Percentiles rank a stretch among this genome's conserved stretches.
phyloP scores from a whole-genome alignment of 1,140 invertebrate genomes.

The Pogonomyrmex barbatus region DNA sequence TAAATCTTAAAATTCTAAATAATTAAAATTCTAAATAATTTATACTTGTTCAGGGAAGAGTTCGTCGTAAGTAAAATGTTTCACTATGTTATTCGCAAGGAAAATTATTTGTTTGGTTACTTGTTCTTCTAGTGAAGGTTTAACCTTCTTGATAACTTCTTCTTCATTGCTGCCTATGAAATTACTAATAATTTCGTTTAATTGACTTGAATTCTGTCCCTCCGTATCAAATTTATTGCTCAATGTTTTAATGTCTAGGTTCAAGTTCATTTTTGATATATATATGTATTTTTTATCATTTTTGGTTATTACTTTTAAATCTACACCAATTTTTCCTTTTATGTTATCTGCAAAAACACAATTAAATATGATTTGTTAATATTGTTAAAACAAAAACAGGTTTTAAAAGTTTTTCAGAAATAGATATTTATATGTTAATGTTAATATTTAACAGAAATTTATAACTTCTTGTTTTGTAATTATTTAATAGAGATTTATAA shows the following conservation, averaged over 20 bases:
- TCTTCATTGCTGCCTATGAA: constrained; percentile 67
- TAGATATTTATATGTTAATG: too few relatives aligned
- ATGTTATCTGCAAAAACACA: constrained; percentile 71
- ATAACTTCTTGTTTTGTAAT: too few relatives aligned
- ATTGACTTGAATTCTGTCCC: constrained; percentile 55
- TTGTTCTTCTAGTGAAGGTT: constrained; percentile 76
- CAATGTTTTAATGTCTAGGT: constrained; percentile 74
- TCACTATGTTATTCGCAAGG: constrained; percentile 77
- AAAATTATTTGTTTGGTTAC: constrained; percentile 74
- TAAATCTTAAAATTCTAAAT: not conserved
- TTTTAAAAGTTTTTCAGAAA: not conserved
- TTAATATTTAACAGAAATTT: too few relatives aligned
- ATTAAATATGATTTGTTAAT: not conserved
- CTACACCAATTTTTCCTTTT: constrained; percentile 36
- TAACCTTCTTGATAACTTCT: constrained; percentile 76
- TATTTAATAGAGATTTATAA: too few relatives aligned
- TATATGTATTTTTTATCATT: constrained; percentile 73
- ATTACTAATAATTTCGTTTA: constrained; percentile 50
- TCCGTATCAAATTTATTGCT: constrained; percentile 58
- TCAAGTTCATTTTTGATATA: constrained; percentile 76
- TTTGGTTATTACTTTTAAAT: not conserved
- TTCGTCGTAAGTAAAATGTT: constrained; percentile 81
- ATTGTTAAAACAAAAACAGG: not conserved
- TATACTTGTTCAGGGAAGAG: constrained; percentile 81
- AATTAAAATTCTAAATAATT: constrained; percentile 16